Base-by-base conservation (phyloP, 2,797 vertebrate species). In the Vipera ursinii region DNA sequence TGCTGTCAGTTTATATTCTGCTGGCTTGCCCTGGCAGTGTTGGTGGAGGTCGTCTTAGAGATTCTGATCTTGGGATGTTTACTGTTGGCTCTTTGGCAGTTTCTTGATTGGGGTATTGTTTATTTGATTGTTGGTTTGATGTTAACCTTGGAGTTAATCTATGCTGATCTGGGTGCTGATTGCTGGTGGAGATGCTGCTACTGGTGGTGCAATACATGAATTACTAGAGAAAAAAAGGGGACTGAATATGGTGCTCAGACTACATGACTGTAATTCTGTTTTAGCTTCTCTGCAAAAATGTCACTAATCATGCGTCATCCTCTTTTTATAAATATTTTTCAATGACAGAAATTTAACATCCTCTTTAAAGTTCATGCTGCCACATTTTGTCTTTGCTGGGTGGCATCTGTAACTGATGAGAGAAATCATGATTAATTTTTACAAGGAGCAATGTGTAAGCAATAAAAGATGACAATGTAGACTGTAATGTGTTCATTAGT, bases 321-420 rank as follows among this genome's bases (percentile, higher is more conserved):
- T 87, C 6, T 87, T 87, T n/a, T n/a, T n/a, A n/a, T n/a, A 92
- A 89, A 93, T 13, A 78, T 86, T n/a, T 90, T 26, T 15, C 93
- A 87, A 82, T 6, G 4, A 73, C 55, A 65, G 91, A 87, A 61
- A 12, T 22, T 32, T 69, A 48, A 87, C 94, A 73, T 87, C 44
- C 17, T 92, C 51, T 85, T 7, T 93, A 4, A 9, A 24, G 1
- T 38, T 38, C 32, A 61, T 87, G 22, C 60, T 92, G 87, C 0
- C 32, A 22, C 7, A 88, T 17, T 89, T 69, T 86, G 65, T 8
- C 0, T 56, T 92, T 90, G 5, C 17, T 89, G 22, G 4, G 3
- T 92, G 92, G 92, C 90, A 57, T 92, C 24, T 69, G 51, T 88
- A 61, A 93, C 88, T 89, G 89, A 48, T 65, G n/a, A 89, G 22